Evolutionary conservation across 2,888 invertebrate species (phyloP).

Genomic region (Noctua janthe): DNA sequence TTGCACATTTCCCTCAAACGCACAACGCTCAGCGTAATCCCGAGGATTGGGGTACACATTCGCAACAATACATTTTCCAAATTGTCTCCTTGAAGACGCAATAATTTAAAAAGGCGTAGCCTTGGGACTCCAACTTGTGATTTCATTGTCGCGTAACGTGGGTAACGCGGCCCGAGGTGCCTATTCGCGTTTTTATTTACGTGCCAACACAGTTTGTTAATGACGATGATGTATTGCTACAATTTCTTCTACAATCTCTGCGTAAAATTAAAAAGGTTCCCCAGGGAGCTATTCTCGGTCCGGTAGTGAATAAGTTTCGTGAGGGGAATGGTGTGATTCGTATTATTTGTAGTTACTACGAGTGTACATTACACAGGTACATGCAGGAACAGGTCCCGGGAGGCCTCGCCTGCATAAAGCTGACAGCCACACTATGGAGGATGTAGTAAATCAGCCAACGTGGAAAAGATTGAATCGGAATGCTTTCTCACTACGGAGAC

Average conservation of each 20-base stretch:
- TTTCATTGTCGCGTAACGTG: slow-evolving; percentile 66
- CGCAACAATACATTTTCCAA: slow-evolving; percentile 83
- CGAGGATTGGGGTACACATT: slow-evolving; percentile 76
- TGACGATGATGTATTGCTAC: slow-evolving; percentile 66
- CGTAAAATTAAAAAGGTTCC: slow-evolving; percentile 65
- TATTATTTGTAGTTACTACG: slow-evolving; percentile 34
- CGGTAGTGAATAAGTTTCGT: slow-evolving; percentile 46
- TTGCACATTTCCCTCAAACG: slow-evolving; percentile 78
- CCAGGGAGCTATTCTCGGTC: slow-evolving; percentile 43
- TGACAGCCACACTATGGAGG: slow-evolving; percentile 55
- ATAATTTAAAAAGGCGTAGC: slow-evolving; percentile 83
- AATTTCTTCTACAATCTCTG: slow-evolving; percentile 51
- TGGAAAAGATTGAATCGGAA: slow-evolving; percentile 64
- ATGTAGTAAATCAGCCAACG: slow-evolving; percentile 65
- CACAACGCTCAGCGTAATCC: slow-evolving; percentile 79
- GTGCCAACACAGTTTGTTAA: slow-evolving; percentile 61
- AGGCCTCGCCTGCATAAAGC: slow-evolving; percentile 47
- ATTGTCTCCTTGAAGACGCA: slow-evolving; percentile 86
- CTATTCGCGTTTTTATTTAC: slow-evolving; percentile 67
- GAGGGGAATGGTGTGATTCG: slow-evolving; percentile 33
- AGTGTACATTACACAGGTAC: slow-evolving; percentile 35
- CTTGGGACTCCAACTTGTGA: slow-evolving; percentile 67
- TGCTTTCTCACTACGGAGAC: slow-evolving; percentile 44
- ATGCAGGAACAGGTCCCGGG: slow-evolving; percentile 51
- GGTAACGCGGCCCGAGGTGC: slow-evolving; percentile 68